These are phyloP conservation scores for Epistrophe eligans DNA, from an alignment of 2,888 invertebrate species.

Conservation along the genomic window DNA sequence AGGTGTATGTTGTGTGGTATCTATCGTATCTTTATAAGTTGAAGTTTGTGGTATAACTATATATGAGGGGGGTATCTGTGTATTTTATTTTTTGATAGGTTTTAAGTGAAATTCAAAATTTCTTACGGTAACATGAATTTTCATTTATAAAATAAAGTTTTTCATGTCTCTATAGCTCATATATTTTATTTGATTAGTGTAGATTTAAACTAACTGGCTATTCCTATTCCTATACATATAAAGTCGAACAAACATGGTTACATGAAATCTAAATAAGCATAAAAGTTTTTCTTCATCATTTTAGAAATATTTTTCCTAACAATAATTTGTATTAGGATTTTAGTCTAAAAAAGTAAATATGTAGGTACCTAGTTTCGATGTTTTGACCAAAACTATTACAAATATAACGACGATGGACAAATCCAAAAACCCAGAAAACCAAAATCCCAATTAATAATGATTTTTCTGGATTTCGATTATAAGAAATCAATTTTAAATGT, in stretches of 20 bases:
- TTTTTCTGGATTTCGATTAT: too few species aligned
- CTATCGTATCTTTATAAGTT: neutral
- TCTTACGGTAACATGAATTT: conserved; percentile 6
- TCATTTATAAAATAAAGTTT: neutral
- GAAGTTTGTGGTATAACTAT: neutral
- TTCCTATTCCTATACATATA: rapidly evolving
- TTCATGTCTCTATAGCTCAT: neutral
- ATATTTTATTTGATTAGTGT: neutral
- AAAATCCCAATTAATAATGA: too few species aligned
- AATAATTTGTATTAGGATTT: too few species aligned
- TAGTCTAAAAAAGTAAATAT: too few species aligned
- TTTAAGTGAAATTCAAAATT: neutral
- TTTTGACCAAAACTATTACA: too few species aligned
- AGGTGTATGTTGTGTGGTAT: neutral
- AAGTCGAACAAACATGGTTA: neutral
- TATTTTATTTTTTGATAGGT: conserved; percentile 8
- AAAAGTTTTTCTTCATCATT: too few species aligned
- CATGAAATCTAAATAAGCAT: too few species aligned
- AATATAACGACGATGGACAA: too few species aligned
- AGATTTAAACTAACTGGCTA: neutral
- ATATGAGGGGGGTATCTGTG: neutral
- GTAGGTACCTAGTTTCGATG: too few species aligned
- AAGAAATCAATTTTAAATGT: too few species aligned
- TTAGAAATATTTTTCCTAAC: too few species aligned
- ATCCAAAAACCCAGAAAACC: too few species aligned